phyloP scores from a whole-genome alignment of 2,113 vertebrate species.

The Pelobates fuscus region DNA sequence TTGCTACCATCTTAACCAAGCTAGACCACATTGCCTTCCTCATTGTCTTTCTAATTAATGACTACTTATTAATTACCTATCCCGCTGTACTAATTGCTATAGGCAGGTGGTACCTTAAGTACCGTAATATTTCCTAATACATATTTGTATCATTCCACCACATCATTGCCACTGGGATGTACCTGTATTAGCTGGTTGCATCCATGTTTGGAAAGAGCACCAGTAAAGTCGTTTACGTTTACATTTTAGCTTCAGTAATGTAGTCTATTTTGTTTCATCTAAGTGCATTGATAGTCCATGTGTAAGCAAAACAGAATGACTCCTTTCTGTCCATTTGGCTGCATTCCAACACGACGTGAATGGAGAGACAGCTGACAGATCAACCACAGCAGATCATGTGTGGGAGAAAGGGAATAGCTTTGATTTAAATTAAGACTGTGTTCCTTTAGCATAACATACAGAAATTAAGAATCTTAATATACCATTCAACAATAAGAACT shows the following conservation, averaged over 20 bases:
- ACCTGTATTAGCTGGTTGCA: background rate
- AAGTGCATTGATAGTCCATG: slow-evolving; percentile 43
- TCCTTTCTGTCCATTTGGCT: slow-evolving; percentile 60
- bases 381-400: slow-evolving; percentile 50
- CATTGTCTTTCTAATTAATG: no score
- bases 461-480: slow-evolving; percentile 49
- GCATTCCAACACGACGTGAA: slow-evolving; percentile 57
- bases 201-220: background rate
- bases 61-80: no score
- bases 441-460: slow-evolving; percentile 56
- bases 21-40: no score
- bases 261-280: slow-evolving; percentile 49
- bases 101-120: no score
- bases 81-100: no score
- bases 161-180: no score
- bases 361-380: slow-evolving; percentile 53
- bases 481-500: slow-evolving; percentile 48
- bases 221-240: slow-evolving; percentile 14
- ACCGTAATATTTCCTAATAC: no score
- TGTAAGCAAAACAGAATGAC: slow-evolving; percentile 53
- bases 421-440: slow-evolving; percentile 54
- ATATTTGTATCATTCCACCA: no score
- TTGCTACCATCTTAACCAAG: no score
- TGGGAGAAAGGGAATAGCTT: slow-evolving; percentile 54
- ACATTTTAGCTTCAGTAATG: slow-evolving; percentile 31